Evolutionary conservation across 2,888 invertebrate species (phyloP), one percentile per base, ranked within the genome.

Genomic region (Schizaphis graminum): DNA sequence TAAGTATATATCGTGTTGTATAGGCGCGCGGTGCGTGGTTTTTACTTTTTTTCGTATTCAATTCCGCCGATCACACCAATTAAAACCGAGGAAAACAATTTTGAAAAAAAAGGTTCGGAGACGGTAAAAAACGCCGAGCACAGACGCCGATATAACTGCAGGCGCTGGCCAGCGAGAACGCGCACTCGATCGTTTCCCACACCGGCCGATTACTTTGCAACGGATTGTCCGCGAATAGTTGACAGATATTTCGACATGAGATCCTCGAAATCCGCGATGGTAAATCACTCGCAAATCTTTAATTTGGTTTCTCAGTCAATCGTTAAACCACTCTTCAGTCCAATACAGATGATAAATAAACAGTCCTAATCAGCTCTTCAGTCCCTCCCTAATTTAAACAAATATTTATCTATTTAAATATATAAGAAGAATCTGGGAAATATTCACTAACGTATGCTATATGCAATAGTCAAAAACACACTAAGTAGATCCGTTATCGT

Each of bases 31-130:
- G 84, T 28, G 26, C 53, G 84, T 44, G 84, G 77, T 7, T 24
- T 77, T 4, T 91, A 28, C 44, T 90, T 90, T 93, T 93, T 93
- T 94, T 86, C 85, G 84, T 84, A 57, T 53, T 88, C 88, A 77
- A 88, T 93, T 88, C 89, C 89, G 47, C 57, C 89, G 89, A 90
- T 90, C 86, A 49, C 61, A 53, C 90, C 61, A 94, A 94, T 94
- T 89, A 89, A 93, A 89, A 67, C 44, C 11, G 53, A 84, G 21
- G 16, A n/a, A 88, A 67, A 67, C 21, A 8, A n/a, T 16, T n/a
- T 11, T 16, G 49, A 49, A n/a, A 21, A 56, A 89, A 89, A 89
- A 89, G 28, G 41, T 16, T 28, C 16, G 16, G 84, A 84, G 91
- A 91, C 53, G 41, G 84, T 56, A 56, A 91, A 84, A 91, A 84